Base-by-base conservation (phyloP, 1,140 invertebrate species). In the Vanessa tameamea region DNA sequence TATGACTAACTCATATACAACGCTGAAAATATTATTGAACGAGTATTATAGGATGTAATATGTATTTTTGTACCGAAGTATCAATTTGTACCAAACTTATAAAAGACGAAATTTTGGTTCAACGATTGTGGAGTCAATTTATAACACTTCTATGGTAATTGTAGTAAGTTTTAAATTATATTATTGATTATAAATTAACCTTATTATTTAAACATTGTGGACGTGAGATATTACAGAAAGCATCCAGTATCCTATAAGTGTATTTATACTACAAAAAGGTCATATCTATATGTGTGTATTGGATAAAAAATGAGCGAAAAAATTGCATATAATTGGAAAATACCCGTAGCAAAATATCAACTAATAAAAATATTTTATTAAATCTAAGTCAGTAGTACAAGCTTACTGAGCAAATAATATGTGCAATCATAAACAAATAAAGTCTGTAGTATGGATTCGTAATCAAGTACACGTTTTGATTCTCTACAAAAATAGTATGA, bases 321-420 rank as follows among this genome's bases (percentile, higher is more conserved):
- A 69, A 47, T 15, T 13, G 12, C 51, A 43, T 13, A 47, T 59
- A 20, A 59, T 31, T 59, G 37, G 51, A 53, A 69, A 69, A 43
- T 1, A 9, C 37, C 7, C 26, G 15, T 53, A 64, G 64, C 69
- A 43, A 31, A 31, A 48, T 53, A 64, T 64, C 14, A 31, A 31
- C 31, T 26, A 23, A 43, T 8, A 43, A 64, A 57, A 63, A 20
- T 47, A 43, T 50, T 55, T 65, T 72, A 50, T 55, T 47, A 67
- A 66, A 72, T 66, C 63, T 50, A 64, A 65, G 37, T 66, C 70
- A 66, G 70, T 72, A 64, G 12, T 47, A 37, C 64, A 59, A 72
- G 37, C 64, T 71, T 71, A 26, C 51, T 71, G 31, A 64, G 69
- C 69, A 48, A 64, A 37, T 37, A 37, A 37, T 37, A 37, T 7